Conservation (phyloP, 1,140 invertebrate genomes). For the Pseudomyrmex sp. region DNA sequence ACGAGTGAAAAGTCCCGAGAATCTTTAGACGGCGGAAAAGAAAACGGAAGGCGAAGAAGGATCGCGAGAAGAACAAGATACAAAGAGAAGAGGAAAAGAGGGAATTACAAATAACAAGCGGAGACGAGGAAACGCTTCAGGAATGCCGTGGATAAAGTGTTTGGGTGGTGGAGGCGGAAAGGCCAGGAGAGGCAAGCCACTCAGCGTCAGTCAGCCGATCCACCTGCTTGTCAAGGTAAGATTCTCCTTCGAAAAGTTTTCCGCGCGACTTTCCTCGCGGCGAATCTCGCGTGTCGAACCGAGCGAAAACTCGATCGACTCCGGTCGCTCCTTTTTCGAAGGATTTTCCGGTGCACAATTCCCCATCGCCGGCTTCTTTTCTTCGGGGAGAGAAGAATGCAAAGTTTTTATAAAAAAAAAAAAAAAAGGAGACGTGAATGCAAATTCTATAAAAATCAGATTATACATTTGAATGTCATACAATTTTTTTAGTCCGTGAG, state of each 20-base stretch:
- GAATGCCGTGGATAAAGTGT: slow-evolving; percentile 85
- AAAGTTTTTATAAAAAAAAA: neutral
- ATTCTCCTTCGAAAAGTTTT: slow-evolving; percentile 52
- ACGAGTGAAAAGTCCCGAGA: slow-evolving; percentile 51
- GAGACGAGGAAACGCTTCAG: slow-evolving; percentile 71
- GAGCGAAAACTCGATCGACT: slow-evolving; percentile 19
- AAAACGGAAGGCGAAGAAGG: slow-evolving; percentile 27
- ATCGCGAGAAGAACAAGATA: slow-evolving; percentile 1
- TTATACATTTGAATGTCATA: no score
- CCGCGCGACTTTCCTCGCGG: slow-evolving; percentile 33
- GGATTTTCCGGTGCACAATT: neutral
- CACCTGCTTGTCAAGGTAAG: slow-evolving; percentile 84
- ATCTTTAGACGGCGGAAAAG: slow-evolving; percentile 31
- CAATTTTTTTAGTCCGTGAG: no score
- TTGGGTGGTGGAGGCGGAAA: slow-evolving; percentile 81
- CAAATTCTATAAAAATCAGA: no score
- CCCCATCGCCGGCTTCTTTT: neutral
- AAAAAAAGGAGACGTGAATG: neutral
- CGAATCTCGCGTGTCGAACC: slow-evolving; percentile 15
- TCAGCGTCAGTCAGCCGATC: slow-evolving; percentile 84
- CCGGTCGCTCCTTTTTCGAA: neutral
- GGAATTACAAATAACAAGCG: slow-evolving; percentile 57
- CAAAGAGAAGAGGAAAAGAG: slow-evolving; percentile 7
- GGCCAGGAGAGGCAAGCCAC: slow-evolving; percentile 81
- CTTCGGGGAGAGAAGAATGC: neutral